Conservation (phyloP, 2,888 invertebrate genomes). For the Catocala nupta region DNA sequence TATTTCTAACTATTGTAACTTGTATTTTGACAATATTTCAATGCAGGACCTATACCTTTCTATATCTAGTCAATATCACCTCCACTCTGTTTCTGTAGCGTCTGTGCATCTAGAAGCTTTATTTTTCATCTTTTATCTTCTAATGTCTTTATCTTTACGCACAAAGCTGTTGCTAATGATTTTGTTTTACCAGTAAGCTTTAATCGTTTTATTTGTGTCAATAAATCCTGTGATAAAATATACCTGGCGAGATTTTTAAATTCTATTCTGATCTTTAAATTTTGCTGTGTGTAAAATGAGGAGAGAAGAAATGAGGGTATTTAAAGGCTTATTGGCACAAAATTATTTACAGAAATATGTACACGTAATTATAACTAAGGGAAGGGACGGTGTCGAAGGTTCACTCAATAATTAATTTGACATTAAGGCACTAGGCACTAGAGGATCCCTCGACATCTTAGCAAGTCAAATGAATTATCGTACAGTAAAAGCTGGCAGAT, state of each 20-base stretch:
- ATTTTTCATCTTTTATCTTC: constrained; percentile 27
- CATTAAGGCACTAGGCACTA: constrained; percentile 57
- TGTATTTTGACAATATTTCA: constrained; percentile 59
- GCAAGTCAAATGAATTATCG: constrained; percentile 86
- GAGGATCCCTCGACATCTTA: constrained; percentile 78
- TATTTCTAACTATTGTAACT: constrained; percentile 2
- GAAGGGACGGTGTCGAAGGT: constrained; percentile 75
- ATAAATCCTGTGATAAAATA: constrained; percentile 40
- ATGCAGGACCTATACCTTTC: constrained; percentile 33
- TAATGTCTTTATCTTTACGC: constrained; percentile 46
- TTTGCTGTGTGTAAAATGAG: background rate
- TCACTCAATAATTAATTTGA: constrained; percentile 67
- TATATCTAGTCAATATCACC: constrained; percentile 29
- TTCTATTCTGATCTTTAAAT: no score
- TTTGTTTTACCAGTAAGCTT: constrained; percentile 55
- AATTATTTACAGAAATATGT: constrained; percentile 29
- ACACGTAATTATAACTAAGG: constrained; percentile 46
- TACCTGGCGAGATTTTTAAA: background rate
- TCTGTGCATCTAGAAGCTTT: constrained; percentile 52
- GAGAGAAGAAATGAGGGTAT: background rate
- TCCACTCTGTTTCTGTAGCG: constrained; percentile 34
- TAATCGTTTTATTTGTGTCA: constrained; percentile 64
- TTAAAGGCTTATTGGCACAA: constrained; percentile 55
- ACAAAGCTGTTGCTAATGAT: constrained; percentile 56
- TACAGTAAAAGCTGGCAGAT: constrained; percentile 61